Percentiles rank a stretch among this genome's conserved stretches.
phyloP scores from a whole-genome alignment of 2,888 invertebrate genomes.

The Mythimna ferrago region DNA sequence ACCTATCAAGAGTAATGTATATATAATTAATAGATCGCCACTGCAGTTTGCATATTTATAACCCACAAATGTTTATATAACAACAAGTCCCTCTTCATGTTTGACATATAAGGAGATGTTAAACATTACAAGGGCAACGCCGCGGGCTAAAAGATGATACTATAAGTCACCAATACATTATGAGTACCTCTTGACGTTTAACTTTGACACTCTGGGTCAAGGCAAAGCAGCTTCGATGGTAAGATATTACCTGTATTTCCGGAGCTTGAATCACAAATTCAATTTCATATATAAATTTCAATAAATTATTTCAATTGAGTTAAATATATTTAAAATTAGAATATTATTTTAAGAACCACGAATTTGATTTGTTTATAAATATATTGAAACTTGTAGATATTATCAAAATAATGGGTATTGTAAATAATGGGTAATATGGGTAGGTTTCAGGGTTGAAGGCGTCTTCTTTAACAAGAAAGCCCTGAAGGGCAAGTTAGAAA shows the following conservation, averaged over 20 bases:
- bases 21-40: neutral
- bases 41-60: constrained; percentile 1
- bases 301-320: neutral
- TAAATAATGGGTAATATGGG: no score
- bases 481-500: neutral
- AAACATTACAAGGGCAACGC: constrained; percentile 44
- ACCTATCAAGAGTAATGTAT: neutral
- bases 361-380: neutral
- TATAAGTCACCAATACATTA: constrained; percentile 16
- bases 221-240: constrained; percentile 27
- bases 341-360: neutral
- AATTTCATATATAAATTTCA: neutral
- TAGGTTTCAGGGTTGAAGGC: neutral
- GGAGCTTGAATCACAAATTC: constrained; percentile 17
- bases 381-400: neutral
- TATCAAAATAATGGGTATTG: neutral
- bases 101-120: constrained; percentile 4
- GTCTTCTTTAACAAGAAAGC: no score
- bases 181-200: constrained; percentile 35
- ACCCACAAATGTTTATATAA: neutral
- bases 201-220: constrained; percentile 39
- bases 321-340: neutral
- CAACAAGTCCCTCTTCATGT: constrained; percentile 13
- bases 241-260: constrained; percentile 35
- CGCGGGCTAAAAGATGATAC: constrained; percentile 25